Percentiles rank a stretch among this genome's conserved stretches.
phyloP scores from a whole-genome alignment of 2,113 vertebrate species.

The Gymnogyps californianus region DNA sequence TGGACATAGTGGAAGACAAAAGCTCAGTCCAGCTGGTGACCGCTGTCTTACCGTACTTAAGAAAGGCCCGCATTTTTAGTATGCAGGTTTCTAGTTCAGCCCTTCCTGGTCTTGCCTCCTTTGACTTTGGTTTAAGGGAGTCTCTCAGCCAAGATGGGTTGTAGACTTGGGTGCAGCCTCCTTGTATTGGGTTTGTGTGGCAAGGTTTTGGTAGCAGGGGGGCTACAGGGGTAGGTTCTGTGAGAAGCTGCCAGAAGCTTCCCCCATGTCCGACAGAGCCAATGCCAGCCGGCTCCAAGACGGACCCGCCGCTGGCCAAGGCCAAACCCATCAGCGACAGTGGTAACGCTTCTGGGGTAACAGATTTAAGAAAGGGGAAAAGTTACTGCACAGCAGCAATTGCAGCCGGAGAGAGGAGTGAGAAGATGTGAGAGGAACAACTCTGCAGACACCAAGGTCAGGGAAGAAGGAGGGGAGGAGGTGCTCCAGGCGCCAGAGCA shows the following conservation, averaged over 20 bases:
- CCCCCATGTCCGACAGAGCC: too few species aligned
- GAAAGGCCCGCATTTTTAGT: fast-evolving
- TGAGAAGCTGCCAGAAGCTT: not conserved
- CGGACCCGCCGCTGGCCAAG: fast-evolving
- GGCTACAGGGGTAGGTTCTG: not conserved
- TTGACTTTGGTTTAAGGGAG: not conserved
- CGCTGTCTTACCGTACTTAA: not conserved
- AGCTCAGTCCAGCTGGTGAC: not conserved
- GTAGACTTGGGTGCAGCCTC: not conserved
- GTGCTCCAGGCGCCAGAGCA: too few species aligned
- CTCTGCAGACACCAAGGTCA: too few species aligned
- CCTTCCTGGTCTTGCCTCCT: not conserved
- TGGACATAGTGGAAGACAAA: not conserved
- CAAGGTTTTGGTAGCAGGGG: not conserved
- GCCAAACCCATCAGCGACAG: too few species aligned
- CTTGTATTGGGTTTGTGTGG: not conserved
- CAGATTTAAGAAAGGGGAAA: too few species aligned
- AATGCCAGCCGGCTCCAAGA: not conserved
- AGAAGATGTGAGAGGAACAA: too few species aligned
- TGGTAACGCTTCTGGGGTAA: too few species aligned
- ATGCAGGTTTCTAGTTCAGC: not conserved
- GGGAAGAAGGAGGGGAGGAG: too few species aligned
- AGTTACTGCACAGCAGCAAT: too few species aligned
- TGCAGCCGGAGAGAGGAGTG: too few species aligned
- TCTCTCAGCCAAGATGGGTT: not conserved